A percentile compares a stretch with the other conserved stretches of the same genome.
Evolutionary conservation across 2,113 vertebrate species (phyloP).

Genomic region (Triplophysa dalaica): DNA sequence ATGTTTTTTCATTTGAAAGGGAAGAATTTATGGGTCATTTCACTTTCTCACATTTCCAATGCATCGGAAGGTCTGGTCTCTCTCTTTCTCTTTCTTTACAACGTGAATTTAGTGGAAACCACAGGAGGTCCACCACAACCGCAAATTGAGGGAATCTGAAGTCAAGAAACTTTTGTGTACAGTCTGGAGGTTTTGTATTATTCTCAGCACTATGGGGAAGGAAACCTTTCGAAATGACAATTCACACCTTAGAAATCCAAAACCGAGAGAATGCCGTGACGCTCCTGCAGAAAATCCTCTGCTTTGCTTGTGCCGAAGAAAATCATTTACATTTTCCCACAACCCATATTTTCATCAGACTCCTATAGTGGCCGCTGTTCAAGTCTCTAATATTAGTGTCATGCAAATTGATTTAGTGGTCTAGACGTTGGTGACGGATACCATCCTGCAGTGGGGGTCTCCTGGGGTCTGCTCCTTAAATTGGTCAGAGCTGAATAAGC

Average conservation of each 20-base stretch:
- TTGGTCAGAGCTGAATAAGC: constrained; percentile 6
- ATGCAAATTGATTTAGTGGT: constrained; percentile 12
- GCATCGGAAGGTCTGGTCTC: neutral
- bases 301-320: neutral
- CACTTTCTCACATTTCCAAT: neutral
- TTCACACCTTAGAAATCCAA: constrained; percentile 19
- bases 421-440: constrained; percentile 15
- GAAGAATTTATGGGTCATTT: constrained; percentile 15
- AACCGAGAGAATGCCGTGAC: neutral
- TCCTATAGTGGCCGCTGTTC: constrained; percentile 1
- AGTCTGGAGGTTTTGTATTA: constrained; percentile 39
- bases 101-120: constrained; percentile 14
- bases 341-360: too few relatives aligned
- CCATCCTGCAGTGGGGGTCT: neutral
- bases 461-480: constrained; percentile 24
- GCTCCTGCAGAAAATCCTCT: neutral
- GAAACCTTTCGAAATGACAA: constrained; percentile 31
- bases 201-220: constrained; percentile 28
- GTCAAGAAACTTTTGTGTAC: constrained; percentile 44
- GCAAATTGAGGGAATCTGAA: constrained; percentile 34
- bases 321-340: neutral
- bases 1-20: constrained; percentile 1
- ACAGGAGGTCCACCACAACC: constrained; percentile 7
- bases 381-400: neutral
- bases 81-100: neutral